phyloP scores from a whole-genome alignment of 1,140 invertebrate species.

The Diachasmimorpha longicaudata region DNA sequence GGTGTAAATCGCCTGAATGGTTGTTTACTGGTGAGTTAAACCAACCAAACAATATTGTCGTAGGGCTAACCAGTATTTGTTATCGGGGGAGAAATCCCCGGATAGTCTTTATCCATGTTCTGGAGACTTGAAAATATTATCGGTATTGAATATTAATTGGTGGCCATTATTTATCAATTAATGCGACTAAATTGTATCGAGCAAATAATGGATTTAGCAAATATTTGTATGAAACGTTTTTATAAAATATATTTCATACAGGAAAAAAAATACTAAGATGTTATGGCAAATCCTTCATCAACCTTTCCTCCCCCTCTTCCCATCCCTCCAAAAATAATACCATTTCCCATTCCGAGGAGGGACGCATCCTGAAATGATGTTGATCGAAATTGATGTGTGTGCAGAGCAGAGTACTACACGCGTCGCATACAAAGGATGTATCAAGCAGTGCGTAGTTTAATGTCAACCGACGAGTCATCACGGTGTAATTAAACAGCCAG shows the following conservation, averaged over 20 bases:
- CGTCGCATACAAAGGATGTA: constrained; percentile 33
- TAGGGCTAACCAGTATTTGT: not conserved
- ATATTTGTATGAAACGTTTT: no score
- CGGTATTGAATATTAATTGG: not conserved
- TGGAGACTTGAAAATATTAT: not conserved
- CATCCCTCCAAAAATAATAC: not conserved
- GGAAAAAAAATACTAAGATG: no score
- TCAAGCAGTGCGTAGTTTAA: constrained; percentile 19
- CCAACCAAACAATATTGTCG: not conserved
- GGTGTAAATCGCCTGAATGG: constrained; percentile 23
- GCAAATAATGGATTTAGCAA: no score
- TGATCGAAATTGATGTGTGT: constrained; percentile 32
- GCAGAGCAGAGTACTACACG: constrained; percentile 21
- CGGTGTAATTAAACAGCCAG: constrained; percentile 38
- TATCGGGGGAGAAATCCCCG: not conserved
- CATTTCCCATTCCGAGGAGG: not conserved
- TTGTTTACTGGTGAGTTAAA: constrained; percentile 28
- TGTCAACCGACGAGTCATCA: constrained; percentile 33
- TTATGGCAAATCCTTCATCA: not conserved
- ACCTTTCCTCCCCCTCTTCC: no score
- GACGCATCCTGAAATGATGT: constrained; percentile 28
- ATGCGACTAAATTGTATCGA: no score
- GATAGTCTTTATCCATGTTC: not conserved
- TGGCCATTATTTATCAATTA: no score
- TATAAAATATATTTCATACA: no score